Percentiles rank a stretch among this genome's conserved stretches.
These are phyloP conservation scores for Papilio xuthus DNA, from an alignment of 1,140 invertebrate species.

Conservation along the genomic window DNA sequence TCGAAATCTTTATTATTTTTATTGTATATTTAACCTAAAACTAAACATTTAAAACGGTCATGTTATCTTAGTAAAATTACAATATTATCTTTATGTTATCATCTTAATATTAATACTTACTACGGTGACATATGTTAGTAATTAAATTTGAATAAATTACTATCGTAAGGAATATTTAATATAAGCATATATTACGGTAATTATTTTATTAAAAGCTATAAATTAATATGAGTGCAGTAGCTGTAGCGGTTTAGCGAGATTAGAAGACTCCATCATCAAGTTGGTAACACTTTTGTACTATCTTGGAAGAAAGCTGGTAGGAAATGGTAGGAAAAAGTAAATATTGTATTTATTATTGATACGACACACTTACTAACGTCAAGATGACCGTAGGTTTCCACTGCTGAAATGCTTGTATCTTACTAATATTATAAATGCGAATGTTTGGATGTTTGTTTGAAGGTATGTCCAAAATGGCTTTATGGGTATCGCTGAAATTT, in stretches of 20 bases:
- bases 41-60: background rate
- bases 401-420: no score
- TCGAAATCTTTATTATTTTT: background rate
- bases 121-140: background rate
- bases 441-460: no score
- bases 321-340: background rate
- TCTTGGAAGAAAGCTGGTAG: background rate
- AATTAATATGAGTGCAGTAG: background rate
- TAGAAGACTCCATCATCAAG: background rate
- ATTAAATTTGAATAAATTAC: constrained; percentile 19
- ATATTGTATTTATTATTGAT: background rate
- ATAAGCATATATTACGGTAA: constrained; percentile 1
- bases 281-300: background rate
- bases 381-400: background rate
- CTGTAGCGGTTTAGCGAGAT: background rate
- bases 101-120: background rate
- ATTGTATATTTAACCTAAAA: background rate
- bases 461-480: no score
- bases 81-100: no score
- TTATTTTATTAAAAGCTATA: constrained; percentile 2
- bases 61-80: background rate
- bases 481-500: no score
- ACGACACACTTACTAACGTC: background rate
- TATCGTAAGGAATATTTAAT: background rate
- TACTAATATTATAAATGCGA: no score